Percentiles rank a stretch among this genome's conserved stretches.
phyloP scores from a whole-genome alignment of 2,797 vertebrate species.

The Anomalospiza imberbis region DNA sequence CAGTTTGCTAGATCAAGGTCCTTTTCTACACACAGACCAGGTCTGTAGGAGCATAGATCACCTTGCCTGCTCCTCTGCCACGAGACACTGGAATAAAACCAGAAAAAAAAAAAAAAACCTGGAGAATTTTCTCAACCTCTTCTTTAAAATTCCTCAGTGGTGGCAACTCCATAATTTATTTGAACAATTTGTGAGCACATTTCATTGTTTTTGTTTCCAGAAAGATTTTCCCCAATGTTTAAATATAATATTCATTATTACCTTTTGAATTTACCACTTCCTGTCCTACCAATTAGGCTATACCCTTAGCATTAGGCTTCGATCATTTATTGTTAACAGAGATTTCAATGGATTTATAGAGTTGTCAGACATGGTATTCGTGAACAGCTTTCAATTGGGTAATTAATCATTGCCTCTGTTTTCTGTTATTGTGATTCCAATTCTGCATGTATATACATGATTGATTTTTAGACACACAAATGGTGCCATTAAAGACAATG shows the following conservation, averaged over 20 bases:
- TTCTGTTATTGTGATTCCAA: constrained; percentile 52
- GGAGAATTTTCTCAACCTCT: neutral
- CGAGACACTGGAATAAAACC: neutral
- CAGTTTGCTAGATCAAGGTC: accelerated
- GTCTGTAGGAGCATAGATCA: neutral
- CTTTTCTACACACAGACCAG: neutral
- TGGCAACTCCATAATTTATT: neutral
- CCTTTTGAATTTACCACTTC: neutral
- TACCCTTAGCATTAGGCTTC: neutral
- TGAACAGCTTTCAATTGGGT: constrained; percentile 28
- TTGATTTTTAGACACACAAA: constrained; percentile 51
- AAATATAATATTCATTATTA: neutral
- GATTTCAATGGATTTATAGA: constrained; percentile 38
- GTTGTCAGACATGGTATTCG: constrained; percentile 14
- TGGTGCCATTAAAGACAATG: constrained; percentile 19
- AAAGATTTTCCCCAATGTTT: neutral
- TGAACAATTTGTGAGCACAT: neutral
- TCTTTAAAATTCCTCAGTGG: neutral
- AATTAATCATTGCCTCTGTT: constrained; percentile 54
- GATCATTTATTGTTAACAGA: constrained; percentile 16
- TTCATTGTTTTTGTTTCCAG: neutral
- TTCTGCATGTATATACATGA: constrained; percentile 33
- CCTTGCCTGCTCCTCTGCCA: neutral
- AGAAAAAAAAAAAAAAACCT: neutral
- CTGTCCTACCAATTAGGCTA: neutral